Conservation (phyloP, 2,888 invertebrate genomes). For the Drosophila sordidapex region DNA sequence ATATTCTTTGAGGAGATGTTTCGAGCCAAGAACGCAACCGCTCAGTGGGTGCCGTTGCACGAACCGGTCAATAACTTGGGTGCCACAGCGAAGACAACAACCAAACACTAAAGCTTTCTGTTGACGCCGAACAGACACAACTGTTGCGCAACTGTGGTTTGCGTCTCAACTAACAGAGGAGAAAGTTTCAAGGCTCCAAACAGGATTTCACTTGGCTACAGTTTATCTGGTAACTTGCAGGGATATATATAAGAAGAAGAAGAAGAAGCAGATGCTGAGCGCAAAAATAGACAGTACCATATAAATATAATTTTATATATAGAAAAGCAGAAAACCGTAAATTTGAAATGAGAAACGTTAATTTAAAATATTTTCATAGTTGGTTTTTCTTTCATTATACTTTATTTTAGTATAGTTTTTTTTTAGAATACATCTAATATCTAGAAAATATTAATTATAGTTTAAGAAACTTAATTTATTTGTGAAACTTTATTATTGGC, state of each 20-base stretch:
- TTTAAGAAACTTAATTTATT: background rate
- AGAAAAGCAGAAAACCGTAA: background rate
- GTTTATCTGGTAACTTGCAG: conserved; percentile 60
- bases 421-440: background rate
- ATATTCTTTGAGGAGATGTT: conserved; percentile 87
- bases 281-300: conserved; percentile 20
- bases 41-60: conserved; percentile 87
- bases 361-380: background rate
- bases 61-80: conserved; percentile 62
- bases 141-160: conserved; percentile 42
- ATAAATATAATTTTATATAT: background rate
- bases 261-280: conserved; percentile 7
- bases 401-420: too few relatives aligned
- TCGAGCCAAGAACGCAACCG: conserved; percentile 87
- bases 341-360: background rate
- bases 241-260: conserved; percentile 61
- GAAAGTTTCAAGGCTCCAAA: background rate
- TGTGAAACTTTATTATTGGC: background rate
- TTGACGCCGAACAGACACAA: conserved; percentile 4
- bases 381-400: background rate
- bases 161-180: conserved; percentile 9
- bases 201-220: conserved; percentile 15
- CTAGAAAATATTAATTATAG: background rate
- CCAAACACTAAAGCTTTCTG: conserved; percentile 49
- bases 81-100: conserved; percentile 57